A percentile compares a stretch with the other conserved stretches of the same genome.
Evolutionary conservation across 2,113 vertebrate species (phyloP).

Genomic region (Callipepla californica): DNA sequence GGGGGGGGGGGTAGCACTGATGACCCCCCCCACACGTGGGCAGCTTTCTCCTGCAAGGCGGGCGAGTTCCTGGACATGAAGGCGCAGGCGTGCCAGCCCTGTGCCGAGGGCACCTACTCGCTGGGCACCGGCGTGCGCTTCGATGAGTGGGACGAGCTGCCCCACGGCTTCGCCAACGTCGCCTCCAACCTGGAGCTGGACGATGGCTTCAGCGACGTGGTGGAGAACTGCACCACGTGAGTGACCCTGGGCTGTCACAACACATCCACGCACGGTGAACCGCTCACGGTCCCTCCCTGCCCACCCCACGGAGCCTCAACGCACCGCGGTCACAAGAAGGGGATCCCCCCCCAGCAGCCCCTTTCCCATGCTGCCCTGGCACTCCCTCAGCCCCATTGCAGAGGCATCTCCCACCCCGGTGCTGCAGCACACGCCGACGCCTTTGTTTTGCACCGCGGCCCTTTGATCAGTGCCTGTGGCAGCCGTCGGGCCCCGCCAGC

Average conservation of each 20-base stretch:
- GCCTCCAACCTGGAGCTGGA: constrained; percentile 78
- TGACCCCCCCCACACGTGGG: accelerated
- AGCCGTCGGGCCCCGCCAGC: background rate
- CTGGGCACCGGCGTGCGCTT: constrained; percentile 90
- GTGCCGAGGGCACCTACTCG: constrained; percentile 89
- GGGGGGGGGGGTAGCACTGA: background rate
- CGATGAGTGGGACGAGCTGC: constrained; percentile 92
- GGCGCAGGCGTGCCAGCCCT: constrained; percentile 88
- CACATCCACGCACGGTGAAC: background rate
- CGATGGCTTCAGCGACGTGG: background rate
- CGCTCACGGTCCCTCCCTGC: accelerated
- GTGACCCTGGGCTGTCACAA: background rate
- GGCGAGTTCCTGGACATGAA: constrained; percentile 96
- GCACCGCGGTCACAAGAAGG: background rate
- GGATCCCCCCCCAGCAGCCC: background rate
- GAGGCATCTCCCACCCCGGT: background rate
- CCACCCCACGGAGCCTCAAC: background rate
- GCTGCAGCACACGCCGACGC: background rate
- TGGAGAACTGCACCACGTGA: constrained; percentile 88
- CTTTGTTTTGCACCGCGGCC: background rate
- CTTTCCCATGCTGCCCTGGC: background rate
- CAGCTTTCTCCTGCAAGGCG: constrained; percentile 92
- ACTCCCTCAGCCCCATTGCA: accelerated
- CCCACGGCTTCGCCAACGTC: constrained; percentile 87
- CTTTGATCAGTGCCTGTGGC: background rate